These are phyloP conservation scores for Leptopilina myrica DNA, from an alignment of 2,888 invertebrate genomes.

Conservation along the genomic window DNA sequence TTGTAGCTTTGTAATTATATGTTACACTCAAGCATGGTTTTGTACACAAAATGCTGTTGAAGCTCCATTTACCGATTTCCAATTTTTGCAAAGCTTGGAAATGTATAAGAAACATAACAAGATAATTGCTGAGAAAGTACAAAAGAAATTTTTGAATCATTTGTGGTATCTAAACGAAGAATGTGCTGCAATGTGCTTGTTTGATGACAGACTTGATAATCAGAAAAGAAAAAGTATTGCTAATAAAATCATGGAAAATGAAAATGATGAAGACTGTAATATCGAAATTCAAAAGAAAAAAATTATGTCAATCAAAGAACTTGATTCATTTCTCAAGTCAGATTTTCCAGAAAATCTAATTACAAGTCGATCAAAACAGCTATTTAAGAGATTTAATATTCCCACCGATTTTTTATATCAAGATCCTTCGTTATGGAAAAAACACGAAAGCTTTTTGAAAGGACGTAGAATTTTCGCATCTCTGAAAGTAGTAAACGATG, in stretches of 20 bases:
- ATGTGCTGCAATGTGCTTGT: constrained; percentile 25
- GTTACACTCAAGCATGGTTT: constrained; percentile 54
- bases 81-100: constrained; percentile 48
- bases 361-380: background rate
- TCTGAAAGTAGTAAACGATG: constrained; percentile 45
- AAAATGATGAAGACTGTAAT: background rate
- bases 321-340: background rate
- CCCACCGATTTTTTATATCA: constrained; percentile 41
- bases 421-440: constrained; percentile 32
- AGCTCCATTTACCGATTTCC: constrained; percentile 51
- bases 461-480: background rate
- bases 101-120: constrained; percentile 41
- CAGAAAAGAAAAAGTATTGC: background rate
- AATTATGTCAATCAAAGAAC: background rate
- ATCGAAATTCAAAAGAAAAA: background rate
- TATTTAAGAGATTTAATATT: constrained; percentile 42
- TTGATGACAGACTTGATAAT: constrained; percentile 35
- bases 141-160: constrained; percentile 43
- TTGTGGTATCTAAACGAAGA: constrained; percentile 52
- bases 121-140: constrained; percentile 32
- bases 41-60: constrained; percentile 30
- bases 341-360: background rate
- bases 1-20: constrained; percentile 50
- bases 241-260: background rate
- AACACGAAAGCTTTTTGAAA: constrained; percentile 34